phyloP scores from a whole-genome alignment of 2,113 vertebrate species.

The Rhinolophus sinicus region DNA sequence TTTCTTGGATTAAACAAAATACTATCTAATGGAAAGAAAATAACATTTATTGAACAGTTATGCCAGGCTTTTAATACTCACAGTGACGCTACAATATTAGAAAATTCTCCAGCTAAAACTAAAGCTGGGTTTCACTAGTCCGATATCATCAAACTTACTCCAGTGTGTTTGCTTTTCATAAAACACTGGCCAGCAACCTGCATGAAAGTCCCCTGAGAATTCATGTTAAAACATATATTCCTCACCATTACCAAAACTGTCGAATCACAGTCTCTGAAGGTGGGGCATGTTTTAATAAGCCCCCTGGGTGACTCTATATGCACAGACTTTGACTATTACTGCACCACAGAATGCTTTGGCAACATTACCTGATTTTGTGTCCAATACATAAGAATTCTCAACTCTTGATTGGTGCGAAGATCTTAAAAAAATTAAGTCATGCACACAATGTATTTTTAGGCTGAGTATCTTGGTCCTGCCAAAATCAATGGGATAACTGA shows the following conservation, averaged over 20 bases:
- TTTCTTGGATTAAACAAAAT: not conserved
- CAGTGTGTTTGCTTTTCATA: not conserved
- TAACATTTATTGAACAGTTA: not conserved
- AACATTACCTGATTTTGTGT: not conserved
- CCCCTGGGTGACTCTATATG: not conserved
- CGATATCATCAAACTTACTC: not conserved
- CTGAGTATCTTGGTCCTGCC: not conserved
- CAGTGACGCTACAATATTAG: not conserved
- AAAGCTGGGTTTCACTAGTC: not conserved
- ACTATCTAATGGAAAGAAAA: not conserved
- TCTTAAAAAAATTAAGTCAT: conserved; percentile 48
- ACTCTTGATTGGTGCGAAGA: not conserved
- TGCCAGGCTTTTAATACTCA: not conserved
- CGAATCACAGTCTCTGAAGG: not conserved
- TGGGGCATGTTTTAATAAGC: not conserved
- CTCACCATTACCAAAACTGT: not conserved
- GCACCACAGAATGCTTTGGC: not conserved
- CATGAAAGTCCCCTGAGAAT: not conserved
- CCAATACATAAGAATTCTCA: not conserved
- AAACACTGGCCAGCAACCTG: not conserved
- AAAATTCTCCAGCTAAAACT: not conserved
- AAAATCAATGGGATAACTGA: conserved; percentile 60
- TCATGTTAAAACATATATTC: not conserved
- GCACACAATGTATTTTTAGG: conserved; percentile 47
- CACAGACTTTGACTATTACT: not conserved